phyloP scores from a whole-genome alignment of 2,888 invertebrate species.

The Selenia dentaria region DNA sequence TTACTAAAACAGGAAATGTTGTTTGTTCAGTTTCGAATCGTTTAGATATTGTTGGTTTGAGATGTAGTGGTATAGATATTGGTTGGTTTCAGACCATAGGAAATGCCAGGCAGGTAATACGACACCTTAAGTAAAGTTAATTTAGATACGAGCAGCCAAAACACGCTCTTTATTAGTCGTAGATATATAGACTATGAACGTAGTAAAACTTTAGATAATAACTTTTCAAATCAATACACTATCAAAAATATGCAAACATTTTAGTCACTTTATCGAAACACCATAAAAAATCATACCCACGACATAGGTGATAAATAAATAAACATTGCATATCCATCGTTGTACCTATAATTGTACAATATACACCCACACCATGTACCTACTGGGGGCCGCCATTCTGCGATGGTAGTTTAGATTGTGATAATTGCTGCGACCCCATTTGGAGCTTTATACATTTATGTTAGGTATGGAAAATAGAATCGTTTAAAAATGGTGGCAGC shows the following conservation, averaged over 20 bases:
- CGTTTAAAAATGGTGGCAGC: background rate
- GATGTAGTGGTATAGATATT: too few relatives aligned
- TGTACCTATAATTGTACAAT: constrained; percentile 30
- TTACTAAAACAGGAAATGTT: too few relatives aligned
- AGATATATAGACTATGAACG: background rate
- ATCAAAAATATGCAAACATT: too few relatives aligned
- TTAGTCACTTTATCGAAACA: background rate
- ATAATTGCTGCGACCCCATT: constrained; percentile 20
- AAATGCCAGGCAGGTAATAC: too few relatives aligned
- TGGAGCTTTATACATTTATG: background rate
- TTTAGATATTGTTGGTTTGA: too few relatives aligned
- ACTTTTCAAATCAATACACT: too few relatives aligned
- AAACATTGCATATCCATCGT: constrained; percentile 38
- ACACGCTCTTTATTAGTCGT: too few relatives aligned
- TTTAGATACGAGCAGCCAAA: too few relatives aligned
- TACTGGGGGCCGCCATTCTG: constrained; percentile 14
- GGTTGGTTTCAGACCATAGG: too few relatives aligned
- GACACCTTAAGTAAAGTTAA: too few relatives aligned
- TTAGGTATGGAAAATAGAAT: background rate
- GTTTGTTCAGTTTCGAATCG: too few relatives aligned
- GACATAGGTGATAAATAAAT: constrained; percentile 42
- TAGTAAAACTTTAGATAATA: too few relatives aligned
- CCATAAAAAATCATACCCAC: constrained; percentile 1
- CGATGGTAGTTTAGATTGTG: constrained; percentile 23
- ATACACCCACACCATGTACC: constrained; percentile 25